phyloP scores from a whole-genome alignment of 2,888 invertebrate species.

The Coelopa pilipes region DNA sequence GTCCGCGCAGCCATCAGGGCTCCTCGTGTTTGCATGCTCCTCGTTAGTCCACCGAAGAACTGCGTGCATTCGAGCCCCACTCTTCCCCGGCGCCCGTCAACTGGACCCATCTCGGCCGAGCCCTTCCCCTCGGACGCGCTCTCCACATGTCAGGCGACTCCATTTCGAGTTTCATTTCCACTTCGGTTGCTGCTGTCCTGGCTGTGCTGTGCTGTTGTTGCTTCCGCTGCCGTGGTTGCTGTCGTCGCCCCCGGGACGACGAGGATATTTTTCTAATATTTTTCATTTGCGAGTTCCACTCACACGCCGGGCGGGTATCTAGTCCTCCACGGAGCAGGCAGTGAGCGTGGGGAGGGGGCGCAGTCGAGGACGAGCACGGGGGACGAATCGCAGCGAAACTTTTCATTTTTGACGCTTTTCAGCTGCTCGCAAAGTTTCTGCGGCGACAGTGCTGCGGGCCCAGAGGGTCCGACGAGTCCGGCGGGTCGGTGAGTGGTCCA shows the following conservation, averaged over 20 bases:
- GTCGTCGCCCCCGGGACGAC: slow-evolving; percentile 27
- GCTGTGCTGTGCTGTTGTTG: slow-evolving; percentile 2
- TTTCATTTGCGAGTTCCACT: slow-evolving; percentile 34
- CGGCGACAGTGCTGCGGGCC: slow-evolving; percentile 23
- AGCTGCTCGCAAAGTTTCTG: slow-evolving; percentile 46
- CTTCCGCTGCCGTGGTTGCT: slow-evolving; percentile 2
- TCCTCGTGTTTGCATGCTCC: too few relatives aligned
- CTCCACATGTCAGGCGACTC: slow-evolving; percentile 10
- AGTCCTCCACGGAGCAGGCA: slow-evolving; percentile 30
- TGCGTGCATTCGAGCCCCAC: too few relatives aligned
- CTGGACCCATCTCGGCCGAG: neutral
- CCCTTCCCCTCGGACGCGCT: slow-evolving; percentile 6
- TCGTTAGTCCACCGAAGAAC: too few relatives aligned
- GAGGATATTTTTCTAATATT: slow-evolving; percentile 41
- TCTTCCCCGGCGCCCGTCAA: neutral
- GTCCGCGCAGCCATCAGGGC: too few relatives aligned
- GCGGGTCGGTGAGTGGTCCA: neutral
- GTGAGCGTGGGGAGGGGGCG: neutral
- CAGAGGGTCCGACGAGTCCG: neutral
- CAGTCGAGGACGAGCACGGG: neutral
- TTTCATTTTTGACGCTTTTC: slow-evolving; percentile 46
- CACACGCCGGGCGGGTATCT: slow-evolving; percentile 1
- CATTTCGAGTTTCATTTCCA: slow-evolving; percentile 15
- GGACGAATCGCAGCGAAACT: slow-evolving; percentile 36
- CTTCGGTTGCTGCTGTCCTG: slow-evolving; percentile 17